Evolutionary conservation across 2,113 vertebrate genomes (phyloP).

Genomic region (Rhinopomastus cyanomelas): DNA sequence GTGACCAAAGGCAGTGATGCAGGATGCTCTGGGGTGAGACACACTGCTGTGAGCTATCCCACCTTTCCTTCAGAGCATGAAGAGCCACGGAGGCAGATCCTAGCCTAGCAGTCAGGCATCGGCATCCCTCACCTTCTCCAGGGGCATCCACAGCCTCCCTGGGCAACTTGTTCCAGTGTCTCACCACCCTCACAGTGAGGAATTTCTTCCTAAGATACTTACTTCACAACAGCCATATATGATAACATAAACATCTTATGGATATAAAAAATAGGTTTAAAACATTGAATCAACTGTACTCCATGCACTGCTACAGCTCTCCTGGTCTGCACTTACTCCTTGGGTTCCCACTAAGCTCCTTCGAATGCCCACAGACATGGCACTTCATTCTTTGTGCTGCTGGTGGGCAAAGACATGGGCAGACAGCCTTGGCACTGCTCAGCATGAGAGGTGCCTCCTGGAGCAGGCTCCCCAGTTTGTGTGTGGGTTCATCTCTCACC

Average conservation of each 20-base stretch:
- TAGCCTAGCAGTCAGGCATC: no score
- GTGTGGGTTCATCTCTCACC: neutral
- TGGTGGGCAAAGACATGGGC: rapidly evolving
- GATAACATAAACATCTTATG: neutral
- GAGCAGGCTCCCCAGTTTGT: neutral
- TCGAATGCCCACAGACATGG: neutral
- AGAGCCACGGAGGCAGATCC: neutral
- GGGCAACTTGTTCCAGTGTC: no score
- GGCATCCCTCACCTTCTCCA: neutral
- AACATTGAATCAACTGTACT: neutral
- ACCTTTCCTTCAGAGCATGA: neutral
- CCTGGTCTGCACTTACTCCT: neutral
- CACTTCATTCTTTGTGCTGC: neutral
- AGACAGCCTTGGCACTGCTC: rapidly evolving
- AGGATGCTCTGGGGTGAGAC: neutral
- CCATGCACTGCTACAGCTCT: neutral
- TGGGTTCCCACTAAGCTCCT: neutral
- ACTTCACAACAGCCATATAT: neutral
- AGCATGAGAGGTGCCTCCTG: rapidly evolving
- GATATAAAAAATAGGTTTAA: neutral
- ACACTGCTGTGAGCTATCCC: rapidly evolving
- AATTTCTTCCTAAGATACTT: neutral
- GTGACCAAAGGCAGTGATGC: neutral
- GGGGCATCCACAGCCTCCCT: no score
- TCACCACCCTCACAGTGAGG: no score